Base-by-base conservation (phyloP, 1,140 invertebrate genomes). In the Ylistrum balloti region DNA sequence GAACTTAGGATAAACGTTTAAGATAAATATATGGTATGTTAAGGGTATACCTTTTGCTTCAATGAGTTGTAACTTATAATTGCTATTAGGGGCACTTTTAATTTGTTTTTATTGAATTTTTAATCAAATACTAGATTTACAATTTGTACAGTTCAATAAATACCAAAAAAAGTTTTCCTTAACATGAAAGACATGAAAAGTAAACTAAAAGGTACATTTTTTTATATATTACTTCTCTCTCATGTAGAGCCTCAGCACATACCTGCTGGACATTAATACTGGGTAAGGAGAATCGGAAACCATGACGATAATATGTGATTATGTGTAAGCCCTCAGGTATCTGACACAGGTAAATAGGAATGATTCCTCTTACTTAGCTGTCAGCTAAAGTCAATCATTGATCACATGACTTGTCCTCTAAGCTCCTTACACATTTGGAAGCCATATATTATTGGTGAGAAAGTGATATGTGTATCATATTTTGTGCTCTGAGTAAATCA, bases 301-400 rank as follows among this genome's bases (percentile, higher is more conserved):
- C 56, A 74, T 74, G 56, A 74, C 56, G 56, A 74, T 74, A 74
- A 74, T 74, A n/a, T 74, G 56, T 28, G 56, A 74, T 74, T 74
- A 74, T 74, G 56, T 28, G 56, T 74, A n/a, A 28, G 22, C 56
- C 56, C 56, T 74, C 56, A n/a, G 22, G 56, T 74, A 11, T 3
- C 22, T 45, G 20, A 74, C 28, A 74, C 56, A 74, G 56, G 56
- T 74, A 74, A 74, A 1, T 3, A 5, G 5, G 1, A 5, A 74
- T 28, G 22, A 28, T 7, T n/a, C 28, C n/a, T n/a, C 56, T 28
- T 5, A 5, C n/a, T 2, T 11, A 74, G 28, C 22, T 74, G 56
- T 74, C 28, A n/a, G n/a, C 56, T 74, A 74, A 74, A 74, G 56
- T 74, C 56, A 74, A 74, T 74, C 56, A 74, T 74, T 28, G n/a